Conservation (phyloP, 2,888 invertebrate species). For the Brachylomia viminalis region DNA sequence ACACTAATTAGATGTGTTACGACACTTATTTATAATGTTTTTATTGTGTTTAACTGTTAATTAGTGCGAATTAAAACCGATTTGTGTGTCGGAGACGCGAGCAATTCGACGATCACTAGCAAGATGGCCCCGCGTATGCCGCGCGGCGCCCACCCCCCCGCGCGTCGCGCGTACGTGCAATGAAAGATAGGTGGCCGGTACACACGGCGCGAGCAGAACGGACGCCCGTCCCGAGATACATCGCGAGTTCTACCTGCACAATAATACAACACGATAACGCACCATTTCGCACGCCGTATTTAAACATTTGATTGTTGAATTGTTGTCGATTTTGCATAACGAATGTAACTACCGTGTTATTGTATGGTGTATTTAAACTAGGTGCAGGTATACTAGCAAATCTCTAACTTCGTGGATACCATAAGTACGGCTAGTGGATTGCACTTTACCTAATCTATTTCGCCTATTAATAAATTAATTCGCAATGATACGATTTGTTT, state of each 20-base stretch:
- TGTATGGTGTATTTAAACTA: constrained; percentile 17
- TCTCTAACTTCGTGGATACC: not conserved
- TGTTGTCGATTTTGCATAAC: constrained; percentile 21
- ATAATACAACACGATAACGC: constrained; percentile 4
- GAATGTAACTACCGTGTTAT: constrained; percentile 9
- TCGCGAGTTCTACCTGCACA: constrained; percentile 47
- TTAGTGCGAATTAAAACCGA: constrained; percentile 88
- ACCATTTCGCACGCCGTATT: constrained; percentile 13
- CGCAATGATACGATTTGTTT: too few relatives aligned
- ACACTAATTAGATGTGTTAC: constrained; percentile 74
- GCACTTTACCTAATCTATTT: not conserved
- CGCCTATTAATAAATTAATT: not conserved
- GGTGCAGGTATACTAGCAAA: not conserved
- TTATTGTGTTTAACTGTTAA: constrained; percentile 83
- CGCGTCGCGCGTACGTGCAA: constrained; percentile 89
- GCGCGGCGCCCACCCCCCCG: constrained; percentile 84
- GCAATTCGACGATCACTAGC: constrained; percentile 88
- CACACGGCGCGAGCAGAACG: constrained; percentile 78
- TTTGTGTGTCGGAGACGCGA: constrained; percentile 87
- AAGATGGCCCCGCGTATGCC: constrained; percentile 89
- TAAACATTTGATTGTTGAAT: constrained; percentile 18
- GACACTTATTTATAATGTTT: constrained; percentile 77
- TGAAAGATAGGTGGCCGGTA: constrained; percentile 89
- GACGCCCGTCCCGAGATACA: constrained; percentile 76
- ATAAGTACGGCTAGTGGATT: not conserved